Evolutionary conservation across 2,113 vertebrate species (phyloP).

Genomic region (Charadrius vociferus): DNA sequence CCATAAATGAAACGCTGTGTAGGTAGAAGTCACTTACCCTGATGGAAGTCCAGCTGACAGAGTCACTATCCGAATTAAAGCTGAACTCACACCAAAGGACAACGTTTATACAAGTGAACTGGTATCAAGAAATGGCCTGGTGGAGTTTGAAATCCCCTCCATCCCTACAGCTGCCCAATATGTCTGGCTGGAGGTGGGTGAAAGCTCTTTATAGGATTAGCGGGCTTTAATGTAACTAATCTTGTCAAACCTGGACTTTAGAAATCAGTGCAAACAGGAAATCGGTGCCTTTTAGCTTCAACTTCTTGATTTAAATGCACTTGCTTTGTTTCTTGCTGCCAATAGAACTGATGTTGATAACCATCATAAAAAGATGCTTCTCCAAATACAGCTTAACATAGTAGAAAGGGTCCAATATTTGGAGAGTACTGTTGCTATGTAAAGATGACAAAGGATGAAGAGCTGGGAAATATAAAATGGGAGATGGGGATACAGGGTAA

Average conservation of each 20-base stretch:
- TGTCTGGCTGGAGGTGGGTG: slow-evolving; percentile 93
- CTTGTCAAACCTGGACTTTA: slow-evolving; percentile 46
- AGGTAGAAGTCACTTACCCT: slow-evolving; percentile 91
- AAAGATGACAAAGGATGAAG: neutral
- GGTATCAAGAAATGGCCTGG: slow-evolving; percentile 82
- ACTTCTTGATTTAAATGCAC: neutral
- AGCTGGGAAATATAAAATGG: neutral
- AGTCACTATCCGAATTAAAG: slow-evolving; percentile 87
- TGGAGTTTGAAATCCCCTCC: slow-evolving; percentile 90
- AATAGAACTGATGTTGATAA: neutral
- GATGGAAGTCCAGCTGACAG: slow-evolving; percentile 89
- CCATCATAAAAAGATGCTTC: neutral
- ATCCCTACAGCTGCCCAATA: slow-evolving; percentile 91
- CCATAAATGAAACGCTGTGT: neutral
- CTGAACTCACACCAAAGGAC: slow-evolving; percentile 89
- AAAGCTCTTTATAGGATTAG: slow-evolving; percentile 53
- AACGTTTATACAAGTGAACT: slow-evolving; percentile 88
- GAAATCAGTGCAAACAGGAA: slow-evolving; percentile 8
- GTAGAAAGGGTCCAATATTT: neutral
- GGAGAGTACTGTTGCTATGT: neutral
- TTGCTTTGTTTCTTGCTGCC: neutral
- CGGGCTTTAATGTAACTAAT: slow-evolving; percentile 27
- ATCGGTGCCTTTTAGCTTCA: neutral
- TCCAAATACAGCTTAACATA: neutral
- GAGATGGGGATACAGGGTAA: neutral